Percentiles rank a stretch among this genome's conserved stretches.
Conservation (phyloP, 2,888 invertebrate species). For the Napeogenes sylphis region DNA sequence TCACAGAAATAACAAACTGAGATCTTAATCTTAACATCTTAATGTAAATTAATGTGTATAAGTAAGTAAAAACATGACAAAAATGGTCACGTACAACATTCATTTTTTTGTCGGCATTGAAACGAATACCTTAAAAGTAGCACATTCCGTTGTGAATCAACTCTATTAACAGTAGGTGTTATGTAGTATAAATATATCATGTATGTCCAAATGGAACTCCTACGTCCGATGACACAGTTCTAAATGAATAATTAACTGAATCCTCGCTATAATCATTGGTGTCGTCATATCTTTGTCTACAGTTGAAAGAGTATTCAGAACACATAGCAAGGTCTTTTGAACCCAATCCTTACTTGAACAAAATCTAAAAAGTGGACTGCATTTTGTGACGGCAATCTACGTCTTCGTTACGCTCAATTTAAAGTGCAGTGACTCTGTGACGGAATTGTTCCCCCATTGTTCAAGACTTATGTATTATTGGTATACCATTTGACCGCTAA, state of each 20-base stretch:
- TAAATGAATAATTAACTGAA: slow-evolving; percentile 1
- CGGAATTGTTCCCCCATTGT: too few species aligned
- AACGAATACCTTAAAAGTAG: not conserved
- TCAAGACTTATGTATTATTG: too few species aligned
- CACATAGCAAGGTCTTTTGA: too few species aligned
- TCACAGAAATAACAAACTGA: too few species aligned
- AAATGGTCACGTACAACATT: not conserved
- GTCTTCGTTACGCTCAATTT: too few species aligned
- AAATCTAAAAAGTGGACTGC: too few species aligned
- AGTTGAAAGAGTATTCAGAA: too few species aligned
- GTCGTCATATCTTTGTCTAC: not conserved
- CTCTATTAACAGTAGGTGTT: slow-evolving; percentile 6
- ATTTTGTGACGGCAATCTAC: too few species aligned
- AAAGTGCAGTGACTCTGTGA: too few species aligned
- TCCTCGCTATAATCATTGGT: not conserved
- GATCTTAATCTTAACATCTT: not conserved
- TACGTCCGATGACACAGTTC: not conserved
- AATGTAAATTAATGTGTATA: not conserved
- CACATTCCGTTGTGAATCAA: not conserved
- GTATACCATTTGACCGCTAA: too few species aligned
- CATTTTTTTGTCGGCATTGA: not conserved
- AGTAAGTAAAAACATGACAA: not conserved
- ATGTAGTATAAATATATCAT: slow-evolving; percentile 2
- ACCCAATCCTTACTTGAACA: too few species aligned
- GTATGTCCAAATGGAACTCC: slow-evolving; percentile 1